Evolutionary conservation across 2,888 invertebrate species (phyloP).

Genomic region (Callimorpha dominula): DNA sequence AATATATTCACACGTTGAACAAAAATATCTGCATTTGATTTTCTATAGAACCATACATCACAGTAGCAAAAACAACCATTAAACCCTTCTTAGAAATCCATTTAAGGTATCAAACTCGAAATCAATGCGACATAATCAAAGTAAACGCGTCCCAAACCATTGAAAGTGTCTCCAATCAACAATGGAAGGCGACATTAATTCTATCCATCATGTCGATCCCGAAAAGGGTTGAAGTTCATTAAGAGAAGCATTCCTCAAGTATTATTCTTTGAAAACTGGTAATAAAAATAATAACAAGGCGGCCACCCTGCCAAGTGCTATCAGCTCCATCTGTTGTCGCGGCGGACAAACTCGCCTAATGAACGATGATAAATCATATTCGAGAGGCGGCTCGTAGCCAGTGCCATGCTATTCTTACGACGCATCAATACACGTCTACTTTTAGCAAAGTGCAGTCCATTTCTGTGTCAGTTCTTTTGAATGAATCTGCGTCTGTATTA

Average conservation of each 20-base stretch:
- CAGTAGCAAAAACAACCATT: constrained; percentile 53
- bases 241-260: constrained; percentile 86
- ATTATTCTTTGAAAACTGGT: constrained; percentile 86
- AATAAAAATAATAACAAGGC: constrained; percentile 87
- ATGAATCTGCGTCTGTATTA: background rate
- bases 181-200: constrained; percentile 84
- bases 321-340: constrained; percentile 87
- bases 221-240: constrained; percentile 87
- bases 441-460: constrained; percentile 52
- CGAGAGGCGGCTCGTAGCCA: constrained; percentile 82
- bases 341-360: constrained; percentile 87
- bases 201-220: constrained; percentile 84
- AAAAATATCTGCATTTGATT: constrained; percentile 31
- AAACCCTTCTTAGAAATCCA: constrained; percentile 63
- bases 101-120: constrained; percentile 62
- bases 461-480: constrained; percentile 43
- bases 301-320: constrained; percentile 87
- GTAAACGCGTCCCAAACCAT: constrained; percentile 69
- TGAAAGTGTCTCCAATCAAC: constrained; percentile 84
- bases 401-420: constrained; percentile 71
- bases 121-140: constrained; percentile 74
- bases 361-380: constrained; percentile 88
- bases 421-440: constrained; percentile 49
- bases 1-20: constrained; percentile 44
- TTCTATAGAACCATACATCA: constrained; percentile 51